These are phyloP conservation scores for Tipula lateralis DNA, from an alignment of 2,888 invertebrate species.

Conservation along the genomic window DNA sequence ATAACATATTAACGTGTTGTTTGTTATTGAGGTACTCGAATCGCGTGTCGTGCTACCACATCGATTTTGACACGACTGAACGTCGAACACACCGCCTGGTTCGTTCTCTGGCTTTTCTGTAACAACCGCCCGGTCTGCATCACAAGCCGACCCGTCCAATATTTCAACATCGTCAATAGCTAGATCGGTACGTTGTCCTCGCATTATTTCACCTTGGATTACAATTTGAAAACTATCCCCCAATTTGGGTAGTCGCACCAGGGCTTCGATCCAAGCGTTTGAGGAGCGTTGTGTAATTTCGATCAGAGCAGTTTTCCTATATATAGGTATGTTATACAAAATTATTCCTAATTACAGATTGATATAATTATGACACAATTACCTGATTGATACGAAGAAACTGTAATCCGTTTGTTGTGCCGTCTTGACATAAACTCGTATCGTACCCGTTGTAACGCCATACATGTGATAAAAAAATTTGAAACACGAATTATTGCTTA, in stretches of 20 bases:
- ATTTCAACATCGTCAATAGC: conserved; percentile 24
- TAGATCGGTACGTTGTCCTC: conserved; percentile 4
- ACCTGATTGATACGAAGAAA: background rate
- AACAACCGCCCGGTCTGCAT: background rate
- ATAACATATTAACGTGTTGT: background rate
- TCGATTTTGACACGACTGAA: background rate
- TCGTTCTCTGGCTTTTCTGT: background rate
- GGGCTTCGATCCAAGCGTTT: background rate
- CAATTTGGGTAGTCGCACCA: background rate
- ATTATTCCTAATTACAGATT: too few relatives aligned
- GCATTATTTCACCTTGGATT: background rate
- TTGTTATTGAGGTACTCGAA: background rate
- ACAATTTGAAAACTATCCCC: background rate
- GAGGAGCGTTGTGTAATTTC: background rate
- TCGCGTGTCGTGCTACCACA: background rate
- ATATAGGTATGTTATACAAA: too few relatives aligned
- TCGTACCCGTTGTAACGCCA: background rate
- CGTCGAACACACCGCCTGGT: background rate
- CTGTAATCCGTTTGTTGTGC: background rate
- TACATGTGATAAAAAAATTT: conserved; percentile 14
- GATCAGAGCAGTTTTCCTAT: background rate
- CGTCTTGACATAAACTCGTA: background rate
- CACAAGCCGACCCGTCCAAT: background rate
- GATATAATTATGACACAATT: background rate
- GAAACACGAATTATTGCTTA: background rate